Conservation (phyloP, 2,797 vertebrate species). For the Neopelma chrysocephalum region DNA sequence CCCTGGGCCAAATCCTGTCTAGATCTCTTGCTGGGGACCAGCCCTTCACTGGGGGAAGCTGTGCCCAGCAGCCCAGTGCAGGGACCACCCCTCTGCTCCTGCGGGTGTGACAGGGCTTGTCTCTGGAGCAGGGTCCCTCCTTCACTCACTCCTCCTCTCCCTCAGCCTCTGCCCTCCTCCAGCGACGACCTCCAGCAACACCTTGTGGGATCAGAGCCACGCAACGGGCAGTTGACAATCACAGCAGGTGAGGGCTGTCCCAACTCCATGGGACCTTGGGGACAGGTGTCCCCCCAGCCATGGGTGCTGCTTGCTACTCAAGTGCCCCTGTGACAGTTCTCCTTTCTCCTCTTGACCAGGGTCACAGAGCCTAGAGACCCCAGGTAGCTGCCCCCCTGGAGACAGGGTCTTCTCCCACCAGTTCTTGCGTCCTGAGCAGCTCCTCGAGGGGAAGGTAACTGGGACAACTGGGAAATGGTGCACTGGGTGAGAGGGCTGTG, state of each 20-base stretch:
- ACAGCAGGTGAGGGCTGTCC: slow-evolving; percentile 36
- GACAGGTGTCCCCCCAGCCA: neutral
- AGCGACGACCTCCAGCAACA: slow-evolving; percentile 65
- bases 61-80: neutral
- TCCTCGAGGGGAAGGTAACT: slow-evolving; percentile 78
- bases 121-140: rapidly evolving
- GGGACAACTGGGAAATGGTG: neutral
- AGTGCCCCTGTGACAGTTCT: neutral
- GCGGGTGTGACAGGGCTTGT: neutral
- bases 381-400: slow-evolving; percentile 53
- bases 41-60: neutral
- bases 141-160: neutral
- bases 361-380: slow-evolving; percentile 46
- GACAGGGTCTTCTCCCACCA: slow-evolving; percentile 75
- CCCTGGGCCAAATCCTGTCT: neutral
- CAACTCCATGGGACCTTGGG: neutral
- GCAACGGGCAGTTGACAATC: slow-evolving; percentile 60
- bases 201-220: slow-evolving; percentile 37
- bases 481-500: neutral
- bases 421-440: slow-evolving; percentile 75
- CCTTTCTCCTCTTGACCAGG: slow-evolving; percentile 32
- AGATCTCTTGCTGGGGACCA: neutral
- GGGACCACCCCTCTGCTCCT: neutral
- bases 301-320: neutral
- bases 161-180: slow-evolving; percentile 65